Conservation (phyloP, 2,888 invertebrate species). For the Drosophila longiperda region DNA sequence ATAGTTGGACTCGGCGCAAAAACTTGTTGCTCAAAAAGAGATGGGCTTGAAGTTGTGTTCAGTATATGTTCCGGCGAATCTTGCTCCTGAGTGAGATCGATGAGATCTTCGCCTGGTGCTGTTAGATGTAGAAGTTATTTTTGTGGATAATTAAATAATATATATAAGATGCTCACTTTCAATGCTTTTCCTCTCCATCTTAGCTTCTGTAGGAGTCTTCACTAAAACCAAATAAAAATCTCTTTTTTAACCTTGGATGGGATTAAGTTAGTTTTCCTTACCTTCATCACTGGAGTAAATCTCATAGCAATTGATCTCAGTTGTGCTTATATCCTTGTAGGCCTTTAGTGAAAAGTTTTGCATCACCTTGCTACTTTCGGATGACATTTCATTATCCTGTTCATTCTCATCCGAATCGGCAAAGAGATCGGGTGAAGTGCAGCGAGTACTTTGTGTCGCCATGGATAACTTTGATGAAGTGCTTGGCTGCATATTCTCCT, state of each 20-base stretch:
- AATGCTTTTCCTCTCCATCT: neutral
- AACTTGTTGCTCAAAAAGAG: slow-evolving; percentile 7
- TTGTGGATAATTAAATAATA: no score
- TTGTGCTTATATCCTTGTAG: slow-evolving; percentile 40
- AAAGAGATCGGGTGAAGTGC: slow-evolving; percentile 83
- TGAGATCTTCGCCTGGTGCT: slow-evolving; percentile 10
- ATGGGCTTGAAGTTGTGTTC: neutral
- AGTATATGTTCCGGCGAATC: slow-evolving; percentile 21
- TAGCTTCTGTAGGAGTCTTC: slow-evolving; percentile 68
- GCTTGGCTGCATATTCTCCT: slow-evolving; percentile 42
- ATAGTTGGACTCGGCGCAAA: slow-evolving; percentile 23
- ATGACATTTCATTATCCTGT: neutral
- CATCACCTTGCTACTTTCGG: slow-evolving; percentile 13
- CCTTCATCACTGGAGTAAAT: slow-evolving; percentile 83
- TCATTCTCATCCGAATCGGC: slow-evolving; percentile 81
- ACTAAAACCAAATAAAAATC: slow-evolving; percentile 64
- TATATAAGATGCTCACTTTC: neutral
- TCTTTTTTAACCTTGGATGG: neutral
- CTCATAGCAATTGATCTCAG: slow-evolving; percentile 71
- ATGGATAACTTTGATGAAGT: slow-evolving; percentile 4
- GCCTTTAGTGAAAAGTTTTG: slow-evolving; percentile 43
- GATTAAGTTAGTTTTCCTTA: slow-evolving; percentile 21
- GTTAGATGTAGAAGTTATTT: neutral
- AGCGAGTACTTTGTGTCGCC: slow-evolving; percentile 54
- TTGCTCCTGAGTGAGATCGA: slow-evolving; percentile 63